These are phyloP conservation scores for Hafferia zeledoni DNA, from an alignment of 2,797 vertebrate species.

Conservation along the genomic window DNA sequence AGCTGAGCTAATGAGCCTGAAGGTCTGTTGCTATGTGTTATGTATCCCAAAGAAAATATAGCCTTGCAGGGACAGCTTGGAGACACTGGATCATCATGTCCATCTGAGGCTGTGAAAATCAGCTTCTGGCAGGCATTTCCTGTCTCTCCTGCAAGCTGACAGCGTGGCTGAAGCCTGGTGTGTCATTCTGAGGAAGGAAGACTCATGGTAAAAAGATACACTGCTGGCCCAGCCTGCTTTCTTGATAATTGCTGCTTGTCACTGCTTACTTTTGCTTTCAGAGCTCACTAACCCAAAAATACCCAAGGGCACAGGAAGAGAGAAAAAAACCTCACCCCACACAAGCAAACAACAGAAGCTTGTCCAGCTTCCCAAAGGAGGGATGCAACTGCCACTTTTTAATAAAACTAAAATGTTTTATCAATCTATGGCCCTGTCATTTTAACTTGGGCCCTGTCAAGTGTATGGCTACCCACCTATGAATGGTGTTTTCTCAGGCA, in stretches of 20 bases:
- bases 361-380: background rate
- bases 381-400: background rate
- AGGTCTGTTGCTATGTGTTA: background rate
- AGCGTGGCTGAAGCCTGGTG: background rate
- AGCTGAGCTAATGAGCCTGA: background rate
- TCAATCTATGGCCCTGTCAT: background rate
- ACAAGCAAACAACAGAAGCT: background rate
- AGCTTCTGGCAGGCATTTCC: conserved; percentile 40
- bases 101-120: background rate
- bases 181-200: conserved; percentile 42
- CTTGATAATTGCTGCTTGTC: conserved; percentile 43
- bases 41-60: background rate
- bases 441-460: background rate
- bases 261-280: background rate
- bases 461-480: background rate
- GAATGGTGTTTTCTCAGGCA: background rate
- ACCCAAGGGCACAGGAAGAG: background rate
- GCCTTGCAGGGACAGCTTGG: background rate
- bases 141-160: background rate
- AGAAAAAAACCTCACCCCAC: background rate
- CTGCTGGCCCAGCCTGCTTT: background rate
- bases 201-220: background rate
- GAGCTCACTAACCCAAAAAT: background rate
- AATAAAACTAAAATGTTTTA: background rate
- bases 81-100: background rate